Percentiles rank a stretch among this genome's conserved stretches.
Conservation (phyloP, 2,888 invertebrate genomes). For the Gastracanthus pulcherrimus region DNA sequence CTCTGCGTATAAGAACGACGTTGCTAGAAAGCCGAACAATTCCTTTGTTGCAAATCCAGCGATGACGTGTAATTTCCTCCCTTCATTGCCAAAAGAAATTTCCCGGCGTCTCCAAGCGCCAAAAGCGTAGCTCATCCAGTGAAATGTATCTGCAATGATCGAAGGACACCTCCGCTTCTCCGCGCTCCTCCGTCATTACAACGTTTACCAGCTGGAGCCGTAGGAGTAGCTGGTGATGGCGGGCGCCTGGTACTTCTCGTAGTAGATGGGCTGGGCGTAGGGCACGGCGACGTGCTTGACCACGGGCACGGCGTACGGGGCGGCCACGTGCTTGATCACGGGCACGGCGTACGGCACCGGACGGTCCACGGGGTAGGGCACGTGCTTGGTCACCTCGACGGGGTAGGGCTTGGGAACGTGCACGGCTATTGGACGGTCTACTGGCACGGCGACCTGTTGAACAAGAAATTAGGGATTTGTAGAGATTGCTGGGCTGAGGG, state of each 20-base stretch:
- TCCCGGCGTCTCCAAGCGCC: no score
- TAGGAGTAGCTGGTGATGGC: slow-evolving; percentile 47
- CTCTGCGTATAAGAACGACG: no score
- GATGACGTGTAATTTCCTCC: no score
- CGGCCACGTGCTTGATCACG: slow-evolving; percentile 65
- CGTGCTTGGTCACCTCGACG: slow-evolving; percentile 73
- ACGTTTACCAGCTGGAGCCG: slow-evolving; percentile 30
- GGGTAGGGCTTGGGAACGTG: slow-evolving; percentile 75
- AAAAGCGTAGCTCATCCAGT: not conserved
- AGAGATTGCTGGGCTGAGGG: no score
- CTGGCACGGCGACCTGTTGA: slow-evolving; percentile 72
- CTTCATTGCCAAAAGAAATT: no score
- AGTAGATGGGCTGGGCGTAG: slow-evolving; percentile 64
- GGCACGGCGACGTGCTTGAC: slow-evolving; percentile 59
- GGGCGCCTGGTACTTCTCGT: slow-evolving; percentile 58
- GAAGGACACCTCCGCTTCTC: not conserved
- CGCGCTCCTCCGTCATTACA: no score
- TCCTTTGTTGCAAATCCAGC: no score
- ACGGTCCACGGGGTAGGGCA: slow-evolving; percentile 71
- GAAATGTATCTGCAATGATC: not conserved
- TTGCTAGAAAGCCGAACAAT: no score
- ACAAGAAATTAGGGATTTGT: no score
- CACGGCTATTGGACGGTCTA: slow-evolving; percentile 75
- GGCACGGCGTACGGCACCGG: slow-evolving; percentile 73
- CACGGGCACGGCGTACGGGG: slow-evolving; percentile 68